These are phyloP conservation scores for Polypterus senegalus DNA, from an alignment of 2,113 vertebrate species.

Conservation along the genomic window DNA sequence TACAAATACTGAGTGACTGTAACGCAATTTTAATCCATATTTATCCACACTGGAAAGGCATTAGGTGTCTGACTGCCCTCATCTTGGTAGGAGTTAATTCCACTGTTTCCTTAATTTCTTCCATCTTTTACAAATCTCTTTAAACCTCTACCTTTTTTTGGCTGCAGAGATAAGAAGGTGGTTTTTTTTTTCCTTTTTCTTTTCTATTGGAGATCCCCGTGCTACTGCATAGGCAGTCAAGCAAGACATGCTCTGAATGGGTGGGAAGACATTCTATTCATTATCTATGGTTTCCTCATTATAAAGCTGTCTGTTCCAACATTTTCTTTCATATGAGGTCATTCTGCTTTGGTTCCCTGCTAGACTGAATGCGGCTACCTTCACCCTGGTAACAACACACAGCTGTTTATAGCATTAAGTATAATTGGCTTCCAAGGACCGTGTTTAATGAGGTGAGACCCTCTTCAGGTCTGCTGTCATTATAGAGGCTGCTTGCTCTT, in stretches of 20 bases:
- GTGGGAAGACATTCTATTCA: neutral
- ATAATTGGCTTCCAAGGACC: neutral
- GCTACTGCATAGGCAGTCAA: neutral
- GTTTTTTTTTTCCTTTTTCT: too few relatives aligned
- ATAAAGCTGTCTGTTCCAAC: neutral
- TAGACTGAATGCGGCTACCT: neutral
- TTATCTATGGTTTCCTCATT: neutral
- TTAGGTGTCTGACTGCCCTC: too few relatives aligned
- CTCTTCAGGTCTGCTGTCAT: neutral
- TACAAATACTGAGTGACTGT: too few relatives aligned
- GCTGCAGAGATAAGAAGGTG: neutral
- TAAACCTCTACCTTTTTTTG: neutral
- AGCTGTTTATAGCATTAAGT: neutral
- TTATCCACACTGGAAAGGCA: too few relatives aligned
- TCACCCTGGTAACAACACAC: neutral
- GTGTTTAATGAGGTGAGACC: neutral
- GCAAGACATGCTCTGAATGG: neutral
- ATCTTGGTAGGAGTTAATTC: too few relatives aligned
- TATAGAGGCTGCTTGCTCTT: too few relatives aligned
- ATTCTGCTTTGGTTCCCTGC: neutral
- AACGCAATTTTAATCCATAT: too few relatives aligned
- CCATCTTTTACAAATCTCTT: neutral
- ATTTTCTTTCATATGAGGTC: neutral
- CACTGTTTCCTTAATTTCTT: neutral
- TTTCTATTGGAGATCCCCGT: too few relatives aligned